Evolutionary conservation across 2,797 vertebrate species (phyloP).

Genomic region (Brachyalestes nurse): DNA sequence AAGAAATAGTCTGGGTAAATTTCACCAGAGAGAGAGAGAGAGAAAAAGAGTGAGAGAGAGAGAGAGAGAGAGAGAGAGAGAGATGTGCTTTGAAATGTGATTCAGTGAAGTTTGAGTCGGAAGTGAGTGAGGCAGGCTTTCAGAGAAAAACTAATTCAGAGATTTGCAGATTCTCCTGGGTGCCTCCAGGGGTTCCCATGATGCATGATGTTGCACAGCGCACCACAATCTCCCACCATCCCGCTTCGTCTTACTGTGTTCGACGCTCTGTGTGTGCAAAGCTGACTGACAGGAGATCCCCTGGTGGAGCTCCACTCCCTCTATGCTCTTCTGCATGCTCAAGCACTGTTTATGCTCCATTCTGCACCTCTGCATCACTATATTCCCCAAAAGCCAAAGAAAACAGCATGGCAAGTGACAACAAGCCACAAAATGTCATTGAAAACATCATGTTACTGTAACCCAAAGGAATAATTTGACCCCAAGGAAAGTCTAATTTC

Average conservation of each 20-base stretch:
- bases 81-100: constrained; percentile 17
- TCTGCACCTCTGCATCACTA: neutral
- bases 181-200: constrained; percentile 39
- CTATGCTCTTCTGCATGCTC: constrained; percentile 31
- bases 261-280: constrained; percentile 10
- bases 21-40: constrained; percentile 14
- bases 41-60: constrained; percentile 11
- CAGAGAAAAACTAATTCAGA: constrained; percentile 43
- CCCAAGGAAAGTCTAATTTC: neutral
- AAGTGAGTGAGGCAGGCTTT: constrained; percentile 24
- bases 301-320: constrained; percentile 30
- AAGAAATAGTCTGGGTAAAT: constrained; percentile 26
- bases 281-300: constrained; percentile 52
- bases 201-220: constrained; percentile 18
- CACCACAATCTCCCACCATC: constrained; percentile 26
- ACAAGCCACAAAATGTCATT: neutral
- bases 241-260: constrained; percentile 26
- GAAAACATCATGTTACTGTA: neutral
- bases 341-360: constrained; percentile 25
- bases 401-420: neutral
- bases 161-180: constrained; percentile 33
- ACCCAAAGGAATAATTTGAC: too few relatives aligned
- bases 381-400: neutral
- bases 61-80: constrained; percentile 4
- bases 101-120: constrained; percentile 31